Percentiles rank a stretch among this genome's conserved stretches.
Evolutionary conservation across 2,888 invertebrate genomes (phyloP).

Genomic region (Scrobipalpa atriplicella): DNA sequence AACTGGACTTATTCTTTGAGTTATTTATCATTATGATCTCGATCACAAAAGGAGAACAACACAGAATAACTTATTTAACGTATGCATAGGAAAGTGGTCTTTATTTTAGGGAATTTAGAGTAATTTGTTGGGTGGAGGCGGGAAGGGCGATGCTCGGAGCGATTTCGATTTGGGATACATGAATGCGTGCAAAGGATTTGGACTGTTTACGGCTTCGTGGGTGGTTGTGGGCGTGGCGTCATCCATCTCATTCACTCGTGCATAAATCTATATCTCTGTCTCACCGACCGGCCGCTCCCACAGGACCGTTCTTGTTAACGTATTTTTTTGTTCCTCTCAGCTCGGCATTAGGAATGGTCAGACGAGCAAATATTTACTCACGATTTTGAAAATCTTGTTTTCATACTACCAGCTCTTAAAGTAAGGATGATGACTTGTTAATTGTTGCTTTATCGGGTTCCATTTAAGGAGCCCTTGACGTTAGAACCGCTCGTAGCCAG

Average conservation of each 20-base stretch:
- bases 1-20: slow-evolving; percentile 75
- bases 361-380: slow-evolving; percentile 81
- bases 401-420: slow-evolving; percentile 66
- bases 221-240: slow-evolving; percentile 80
- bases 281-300: slow-evolving; percentile 75
- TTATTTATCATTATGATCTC: slow-evolving; percentile 81
- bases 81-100: slow-evolving; percentile 55
- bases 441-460: slow-evolving; percentile 40
- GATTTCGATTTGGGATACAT: slow-evolving; percentile 81
- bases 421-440: slow-evolving; percentile 61
- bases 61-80: slow-evolving; percentile 76
- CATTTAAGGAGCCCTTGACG: slow-evolving; percentile 18
- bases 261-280: slow-evolving; percentile 45
- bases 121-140: slow-evolving; percentile 51
- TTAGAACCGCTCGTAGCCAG: slow-evolving; percentile 23
- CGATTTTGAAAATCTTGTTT: slow-evolving; percentile 80
- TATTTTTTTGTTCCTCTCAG: slow-evolving; percentile 77
- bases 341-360: slow-evolving; percentile 76
- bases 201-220: slow-evolving; percentile 82
- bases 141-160: slow-evolving; percentile 66
- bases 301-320: slow-evolving; percentile 80
- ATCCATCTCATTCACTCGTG: slow-evolving; percentile 52
- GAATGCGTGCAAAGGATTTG: slow-evolving; percentile 82
- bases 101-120: slow-evolving; percentile 50
- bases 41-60: slow-evolving; percentile 77